phyloP scores from a whole-genome alignment of 2,888 invertebrate species.

The Electrophaes corylata region DNA sequence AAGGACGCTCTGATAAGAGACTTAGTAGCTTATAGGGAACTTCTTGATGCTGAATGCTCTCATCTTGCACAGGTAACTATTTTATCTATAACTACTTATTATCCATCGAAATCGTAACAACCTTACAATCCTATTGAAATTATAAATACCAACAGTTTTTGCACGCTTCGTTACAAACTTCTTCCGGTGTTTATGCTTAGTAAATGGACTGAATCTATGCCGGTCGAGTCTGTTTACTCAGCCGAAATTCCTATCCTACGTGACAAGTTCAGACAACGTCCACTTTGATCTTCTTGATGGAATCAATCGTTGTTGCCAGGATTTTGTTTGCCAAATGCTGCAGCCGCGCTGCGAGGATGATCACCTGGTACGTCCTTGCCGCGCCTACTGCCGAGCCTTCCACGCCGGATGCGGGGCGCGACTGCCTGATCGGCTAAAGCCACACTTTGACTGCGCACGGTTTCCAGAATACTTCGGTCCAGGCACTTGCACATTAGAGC shows the following conservation, averaged over 20 bases:
- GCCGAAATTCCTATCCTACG: background rate
- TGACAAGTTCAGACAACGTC: background rate
- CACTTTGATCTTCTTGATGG: background rate
- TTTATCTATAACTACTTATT: background rate
- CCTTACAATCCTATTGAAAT: background rate
- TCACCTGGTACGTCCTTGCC: conserved; percentile 88
- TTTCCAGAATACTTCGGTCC: conserved; percentile 92
- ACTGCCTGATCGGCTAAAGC: conserved; percentile 87
- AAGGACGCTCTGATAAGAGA: conserved; percentile 87
- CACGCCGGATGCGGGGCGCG: conserved; percentile 92
- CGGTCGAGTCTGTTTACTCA: background rate
- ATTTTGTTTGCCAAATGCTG: conserved; percentile 93
- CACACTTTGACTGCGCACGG: conserved; percentile 89
- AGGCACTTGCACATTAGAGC: conserved; percentile 90
- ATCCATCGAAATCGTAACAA: background rate
- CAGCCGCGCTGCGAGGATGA: conserved; percentile 90
- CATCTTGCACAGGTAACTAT: conserved; percentile 87
- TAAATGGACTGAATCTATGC: background rate
- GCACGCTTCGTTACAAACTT: background rate
- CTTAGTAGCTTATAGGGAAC: conserved; percentile 91
- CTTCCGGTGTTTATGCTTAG: background rate
- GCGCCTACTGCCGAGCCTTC: conserved; percentile 93
- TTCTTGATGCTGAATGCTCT: conserved; percentile 96
- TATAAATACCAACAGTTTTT: background rate
- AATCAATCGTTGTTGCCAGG: conserved; percentile 59